Base-by-base conservation (phyloP, 2,113 vertebrate genomes). In the Opisthocomus hoazin region DNA sequence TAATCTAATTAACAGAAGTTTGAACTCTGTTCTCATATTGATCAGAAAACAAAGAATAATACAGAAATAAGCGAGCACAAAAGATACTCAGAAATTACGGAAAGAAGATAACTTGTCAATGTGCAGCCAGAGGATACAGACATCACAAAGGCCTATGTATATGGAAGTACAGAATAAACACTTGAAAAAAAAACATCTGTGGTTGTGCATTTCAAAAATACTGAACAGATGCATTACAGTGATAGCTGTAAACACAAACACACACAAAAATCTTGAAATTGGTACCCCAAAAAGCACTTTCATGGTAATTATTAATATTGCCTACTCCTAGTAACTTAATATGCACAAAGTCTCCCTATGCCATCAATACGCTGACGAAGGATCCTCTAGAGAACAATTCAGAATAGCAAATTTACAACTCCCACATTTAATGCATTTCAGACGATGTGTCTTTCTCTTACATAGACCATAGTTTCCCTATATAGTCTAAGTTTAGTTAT, bases 21-120 rank as follows among this genome's bases (percentile, higher is more conserved):
- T 76, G 57, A 85, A 50, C 19, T 71, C 54, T 54, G 60, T 54
- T 83, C 68, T 74, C 51, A 92, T 66, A 90, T 93, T 58, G 87
- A 92, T 75, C 46, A 83, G 60, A 88, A 88, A 91, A 84, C 39
- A 79, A 75, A 94, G 41, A 96, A 80, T 43, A 37, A 87, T 84
- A 87, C 22, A 34, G 27, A 76, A 92, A 66, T 41, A 87, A 92
- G 30, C 2, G 11, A 86, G 75, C 46, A 45, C 23, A 57, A 90
- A 90, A 80, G 64, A 86, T 60, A 84, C 5, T 84, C 23, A 88
- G 64, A 92, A 88, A 48, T 71, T 51, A 84, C 8, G 11, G 56
- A 92, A 78, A 36, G 18, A 70, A 80, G 66, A 70, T 48, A 87
- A 74, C 50, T 93, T 83, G 45, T 50, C 29, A 54, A 8, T 37